These are phyloP conservation scores for Tenthredo livida DNA, from an alignment of 2,888 invertebrate genomes.

Conservation along the genomic window DNA sequence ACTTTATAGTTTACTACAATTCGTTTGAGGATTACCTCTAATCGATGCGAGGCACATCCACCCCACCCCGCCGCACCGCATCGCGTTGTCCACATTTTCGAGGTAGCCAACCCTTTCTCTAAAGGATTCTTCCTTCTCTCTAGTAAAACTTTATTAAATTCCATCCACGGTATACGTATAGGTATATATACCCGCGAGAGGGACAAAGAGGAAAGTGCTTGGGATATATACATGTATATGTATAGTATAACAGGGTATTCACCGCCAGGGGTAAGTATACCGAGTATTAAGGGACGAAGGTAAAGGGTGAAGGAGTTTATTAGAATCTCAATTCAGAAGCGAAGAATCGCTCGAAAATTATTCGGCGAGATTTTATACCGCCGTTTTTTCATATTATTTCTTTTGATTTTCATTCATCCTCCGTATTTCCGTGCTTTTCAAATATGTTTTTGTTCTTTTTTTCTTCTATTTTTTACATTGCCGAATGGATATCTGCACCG, in stretches of 20 bases:
- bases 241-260: constrained; percentile 15
- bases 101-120: constrained; percentile 22
- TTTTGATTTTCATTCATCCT: not conserved
- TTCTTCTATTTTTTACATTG: not conserved
- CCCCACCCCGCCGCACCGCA: not conserved
- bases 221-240: not conserved
- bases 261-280: not conserved
- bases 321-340: constrained; percentile 30
- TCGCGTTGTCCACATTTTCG: not conserved
- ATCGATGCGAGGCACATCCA: not conserved
- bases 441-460: not conserved
- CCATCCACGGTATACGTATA: not conserved
- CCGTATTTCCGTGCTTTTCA: not conserved
- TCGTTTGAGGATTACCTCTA: not conserved
- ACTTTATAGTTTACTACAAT: not conserved
- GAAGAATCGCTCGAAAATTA: not conserved
- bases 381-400: not conserved
- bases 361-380: not conserved
- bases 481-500: not conserved
- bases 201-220: not conserved
- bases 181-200: not conserved
- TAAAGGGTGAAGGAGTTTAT: constrained; percentile 45
- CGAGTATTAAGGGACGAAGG: constrained; percentile 36
- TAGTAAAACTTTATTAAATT: constrained; percentile 51
- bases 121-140: constrained; percentile 2